Evolutionary conservation across 92 coral and sea anemone genomes (phyloP).

Genomic region (Parazoanthus darwini): DNA sequence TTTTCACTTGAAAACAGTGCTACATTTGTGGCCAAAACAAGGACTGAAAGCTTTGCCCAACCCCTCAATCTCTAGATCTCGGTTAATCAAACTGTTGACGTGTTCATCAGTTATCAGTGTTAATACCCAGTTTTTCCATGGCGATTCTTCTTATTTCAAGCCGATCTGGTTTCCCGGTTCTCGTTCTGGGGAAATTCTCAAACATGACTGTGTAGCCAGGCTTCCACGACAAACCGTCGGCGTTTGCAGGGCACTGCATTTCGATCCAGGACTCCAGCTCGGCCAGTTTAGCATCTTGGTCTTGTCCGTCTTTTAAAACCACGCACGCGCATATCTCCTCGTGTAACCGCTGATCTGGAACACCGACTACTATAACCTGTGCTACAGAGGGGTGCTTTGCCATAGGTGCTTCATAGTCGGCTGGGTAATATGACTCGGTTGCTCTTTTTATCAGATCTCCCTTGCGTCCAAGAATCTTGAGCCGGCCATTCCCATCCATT

Average conservation of each 20-base stretch:
- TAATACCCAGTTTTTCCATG: not conserved
- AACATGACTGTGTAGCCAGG: not conserved
- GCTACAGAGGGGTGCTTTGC: not conserved
- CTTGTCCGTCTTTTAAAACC: not conserved
- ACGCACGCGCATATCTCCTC: conserved; percentile 14
- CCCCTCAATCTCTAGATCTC: no score
- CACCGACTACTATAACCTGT: not conserved
- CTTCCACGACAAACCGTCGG: not conserved
- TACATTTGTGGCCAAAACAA: no score
- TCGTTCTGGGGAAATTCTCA: not conserved
- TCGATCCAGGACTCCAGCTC: not conserved
- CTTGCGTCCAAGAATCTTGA: conserved; percentile 1
- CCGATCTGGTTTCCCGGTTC: not conserved
- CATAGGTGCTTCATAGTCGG: not conserved
- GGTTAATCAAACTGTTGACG: no score
- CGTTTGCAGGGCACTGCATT: not conserved
- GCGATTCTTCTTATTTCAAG: not conserved
- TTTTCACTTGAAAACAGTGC: no score
- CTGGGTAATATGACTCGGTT: not conserved
- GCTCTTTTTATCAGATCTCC: not conserved
- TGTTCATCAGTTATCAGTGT: not conserved
- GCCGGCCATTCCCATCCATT: conserved; percentile 2
- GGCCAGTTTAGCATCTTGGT: not conserved
- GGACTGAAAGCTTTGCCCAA: no score
- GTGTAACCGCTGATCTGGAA: not conserved